These are phyloP conservation scores for Rhipidura dahli DNA, from an alignment of 2,113 vertebrate species.

Conservation along the genomic window DNA sequence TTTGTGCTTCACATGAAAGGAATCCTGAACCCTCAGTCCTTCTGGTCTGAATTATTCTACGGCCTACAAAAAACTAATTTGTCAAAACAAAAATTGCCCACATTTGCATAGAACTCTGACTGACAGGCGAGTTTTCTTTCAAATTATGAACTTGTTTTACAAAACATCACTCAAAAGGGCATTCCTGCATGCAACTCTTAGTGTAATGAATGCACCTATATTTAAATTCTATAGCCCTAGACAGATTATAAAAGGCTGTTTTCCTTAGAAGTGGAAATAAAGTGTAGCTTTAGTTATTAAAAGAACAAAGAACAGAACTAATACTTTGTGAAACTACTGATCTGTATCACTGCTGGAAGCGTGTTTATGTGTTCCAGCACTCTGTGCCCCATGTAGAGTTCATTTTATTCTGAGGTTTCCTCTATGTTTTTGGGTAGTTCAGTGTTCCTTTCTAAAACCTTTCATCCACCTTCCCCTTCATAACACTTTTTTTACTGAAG, in stretches of 20 bases:
- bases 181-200: not conserved
- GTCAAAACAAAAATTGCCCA: not conserved
- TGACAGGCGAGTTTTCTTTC: not conserved
- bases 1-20: not conserved
- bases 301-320: not conserved
- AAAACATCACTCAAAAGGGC: not conserved
- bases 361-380: not conserved
- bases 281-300: not conserved
- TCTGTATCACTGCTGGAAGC: not conserved
- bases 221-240: not conserved
- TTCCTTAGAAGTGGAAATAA: not conserved
- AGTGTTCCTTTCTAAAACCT: not conserved
- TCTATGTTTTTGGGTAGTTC: not conserved
- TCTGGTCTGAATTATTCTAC: not conserved
- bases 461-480: not conserved
- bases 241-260: not conserved
- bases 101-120: not conserved
- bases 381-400: not conserved
- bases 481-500: not conserved
- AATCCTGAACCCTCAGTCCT: accelerated
- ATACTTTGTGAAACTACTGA: not conserved
- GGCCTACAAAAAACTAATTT: not conserved
- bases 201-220: not conserved
- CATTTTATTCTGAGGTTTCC: not conserved
- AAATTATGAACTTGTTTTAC: not conserved